Conservation (phyloP, 2,797 vertebrate genomes). For the Harpagifer antarcticus region DNA sequence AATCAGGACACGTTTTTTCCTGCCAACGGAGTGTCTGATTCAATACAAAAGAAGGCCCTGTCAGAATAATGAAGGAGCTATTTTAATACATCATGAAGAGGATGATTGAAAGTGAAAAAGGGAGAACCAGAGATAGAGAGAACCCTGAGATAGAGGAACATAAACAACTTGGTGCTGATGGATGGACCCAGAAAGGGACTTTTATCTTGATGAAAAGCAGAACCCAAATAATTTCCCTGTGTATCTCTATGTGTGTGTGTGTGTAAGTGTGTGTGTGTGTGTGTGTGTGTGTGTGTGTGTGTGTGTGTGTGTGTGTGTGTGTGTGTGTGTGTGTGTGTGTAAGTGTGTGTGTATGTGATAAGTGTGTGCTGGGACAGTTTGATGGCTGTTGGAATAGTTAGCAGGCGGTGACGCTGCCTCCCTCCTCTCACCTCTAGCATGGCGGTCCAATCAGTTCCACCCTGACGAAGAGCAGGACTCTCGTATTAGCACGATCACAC, state of each 20-base stretch:
- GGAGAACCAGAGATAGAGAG: neutral
- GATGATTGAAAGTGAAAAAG: conserved; percentile 34
- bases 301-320: conserved; percentile 19
- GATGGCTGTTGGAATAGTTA: conserved; percentile 62
- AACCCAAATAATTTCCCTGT: conserved; percentile 43
- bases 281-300: neutral
- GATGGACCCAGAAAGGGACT: conserved; percentile 20
- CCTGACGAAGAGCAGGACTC: conserved; percentile 63
- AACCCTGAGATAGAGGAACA: conserved; percentile 10
- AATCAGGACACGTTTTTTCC: conserved; percentile 57
- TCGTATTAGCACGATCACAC: conserved; percentile 34
- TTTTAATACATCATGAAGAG: conserved; percentile 55
- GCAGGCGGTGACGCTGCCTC: conserved; percentile 35
- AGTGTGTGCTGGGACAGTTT: conserved; percentile 63
- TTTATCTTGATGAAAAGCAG: conserved; percentile 75
- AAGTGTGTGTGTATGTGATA: conserved; percentile 59
- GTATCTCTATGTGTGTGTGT: conserved; percentile 14
- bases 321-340: conserved; percentile 34
- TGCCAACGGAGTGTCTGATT: conserved; percentile 51
- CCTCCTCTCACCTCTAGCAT: conserved; percentile 54
- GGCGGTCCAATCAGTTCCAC: conserved; percentile 53
- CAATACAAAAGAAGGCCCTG: conserved; percentile 50
- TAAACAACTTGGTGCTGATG: conserved; percentile 30
- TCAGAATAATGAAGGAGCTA: conserved; percentile 37
- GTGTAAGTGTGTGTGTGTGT: conserved; percentile 39